phyloP scores from a whole-genome alignment of 2,113 vertebrate genomes.

The Dasypus novemcinctus region DNA sequence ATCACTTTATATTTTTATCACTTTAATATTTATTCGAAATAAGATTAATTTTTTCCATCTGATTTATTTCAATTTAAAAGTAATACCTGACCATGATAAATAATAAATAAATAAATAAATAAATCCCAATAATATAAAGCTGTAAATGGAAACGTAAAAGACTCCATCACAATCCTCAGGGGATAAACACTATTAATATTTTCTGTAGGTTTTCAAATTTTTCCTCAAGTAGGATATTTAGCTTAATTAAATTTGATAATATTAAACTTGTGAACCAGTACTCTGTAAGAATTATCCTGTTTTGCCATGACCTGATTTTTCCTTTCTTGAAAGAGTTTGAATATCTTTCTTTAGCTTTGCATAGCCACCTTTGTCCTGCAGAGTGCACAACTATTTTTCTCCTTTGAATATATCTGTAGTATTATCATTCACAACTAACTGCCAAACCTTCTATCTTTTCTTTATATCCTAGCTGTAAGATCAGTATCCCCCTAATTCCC shows the following conservation, averaged over 20 bases:
- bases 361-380: neutral
- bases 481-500: neutral
- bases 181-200: neutral
- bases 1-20: neutral
- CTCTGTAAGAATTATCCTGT: neutral
- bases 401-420: neutral
- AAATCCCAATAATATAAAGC: neutral
- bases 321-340: neutral
- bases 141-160: neutral
- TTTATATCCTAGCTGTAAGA: neutral
- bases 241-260: neutral
- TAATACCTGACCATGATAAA: neutral
- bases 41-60: neutral
- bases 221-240: neutral
- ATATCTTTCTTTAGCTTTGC: neutral
- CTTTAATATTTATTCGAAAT: conserved; percentile 14
- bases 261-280: neutral
- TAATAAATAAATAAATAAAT: neutral
- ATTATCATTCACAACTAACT: neutral
- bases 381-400: neutral
- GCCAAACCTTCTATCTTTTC: neutral
- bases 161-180: neutral
- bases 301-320: neutral
- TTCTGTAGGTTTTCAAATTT: neutral
- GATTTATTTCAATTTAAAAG: conserved; percentile 39